Base-by-base conservation (phyloP, 2,113 vertebrate species). In the Ciconia maguari region DNA sequence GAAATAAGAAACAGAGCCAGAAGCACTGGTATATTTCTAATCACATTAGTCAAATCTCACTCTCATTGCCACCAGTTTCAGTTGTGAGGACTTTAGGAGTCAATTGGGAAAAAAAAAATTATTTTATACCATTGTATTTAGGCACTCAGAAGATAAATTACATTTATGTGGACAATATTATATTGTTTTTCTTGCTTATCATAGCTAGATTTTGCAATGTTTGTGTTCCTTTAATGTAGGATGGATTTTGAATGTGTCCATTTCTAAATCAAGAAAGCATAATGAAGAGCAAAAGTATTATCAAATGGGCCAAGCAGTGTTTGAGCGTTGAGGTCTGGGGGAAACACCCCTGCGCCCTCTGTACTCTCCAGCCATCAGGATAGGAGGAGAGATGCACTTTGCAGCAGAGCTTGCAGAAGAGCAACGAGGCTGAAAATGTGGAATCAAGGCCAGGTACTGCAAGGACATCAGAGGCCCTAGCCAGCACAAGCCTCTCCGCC, bases 341-440 rank as follows among this genome's bases (percentile, higher is more conserved):
- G 27, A 46, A 79, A 13, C 27, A 57, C 10, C 7, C 19, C 36
- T 42, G 49, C 0, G 0, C 25, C 41, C 25, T 55, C 32, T 17
- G 7, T 13, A 1, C 62, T 51, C 16, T 9, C 36, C 22, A 29
- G n/a, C 49, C 25, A 4, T 21, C 36, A 4, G 44, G 52, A 12
- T 16, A 34, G 72, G 78, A 41, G 65, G 58, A 27, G 20, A 54
- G 34, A 26, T 0, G 1, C 0, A 0, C 42, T 70, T 29, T 6
- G 36, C 32, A 20, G 5, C n/a, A 25, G 15, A 70, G 36, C 32
- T 92, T 2, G 0, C 2, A 1, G 71, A 38, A 70, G 16, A 52
- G 36, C 64, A 30, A 4, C 2, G 6, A 46, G 36, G 14, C 51
- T 46, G 84, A 46, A 71, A 64, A 52, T 4, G 27, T 11, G 36